Conservation (phyloP, 2,113 vertebrate genomes). For the Pseudorasbora parva region DNA sequence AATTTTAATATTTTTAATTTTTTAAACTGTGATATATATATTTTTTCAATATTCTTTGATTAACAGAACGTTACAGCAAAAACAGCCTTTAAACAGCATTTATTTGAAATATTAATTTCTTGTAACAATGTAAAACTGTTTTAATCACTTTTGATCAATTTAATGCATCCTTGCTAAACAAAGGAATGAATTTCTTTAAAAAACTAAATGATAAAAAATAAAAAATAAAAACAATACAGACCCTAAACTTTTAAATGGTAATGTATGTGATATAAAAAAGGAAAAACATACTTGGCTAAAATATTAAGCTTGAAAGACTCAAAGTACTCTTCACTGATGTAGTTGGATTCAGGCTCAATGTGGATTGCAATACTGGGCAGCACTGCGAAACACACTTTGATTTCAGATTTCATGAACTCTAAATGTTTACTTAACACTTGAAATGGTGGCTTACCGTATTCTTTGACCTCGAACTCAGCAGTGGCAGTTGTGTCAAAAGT, state of each 20-base stretch:
- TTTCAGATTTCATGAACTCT: too few relatives aligned
- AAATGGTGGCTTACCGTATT: conserved; percentile 83
- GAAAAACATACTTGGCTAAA: conserved; percentile 66
- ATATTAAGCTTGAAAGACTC: conserved; percentile 67
- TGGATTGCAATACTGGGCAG: conserved; percentile 74
- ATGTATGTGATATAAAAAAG: neutral
- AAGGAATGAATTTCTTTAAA: neutral
- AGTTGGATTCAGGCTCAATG: conserved; percentile 65
- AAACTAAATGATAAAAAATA: neutral
- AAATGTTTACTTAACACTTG: neutral
- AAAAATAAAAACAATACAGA: neutral
- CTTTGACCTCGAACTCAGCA: conserved; percentile 88
- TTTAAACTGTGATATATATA: too few relatives aligned
- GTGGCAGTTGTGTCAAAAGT: conserved; percentile 79
- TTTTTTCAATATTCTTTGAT: neutral
- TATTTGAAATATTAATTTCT: neutral
- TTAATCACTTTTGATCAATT: neutral
- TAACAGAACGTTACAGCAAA: neutral
- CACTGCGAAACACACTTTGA: conserved; percentile 60
- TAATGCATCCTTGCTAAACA: neutral
- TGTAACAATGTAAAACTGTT: neutral
- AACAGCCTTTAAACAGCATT: too few relatives aligned
- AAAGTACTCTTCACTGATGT: conserved; percentile 65
- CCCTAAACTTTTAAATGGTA: neutral
- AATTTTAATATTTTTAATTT: too few relatives aligned